Evolutionary conservation across 2,888 invertebrate genomes (phyloP).

Genomic region (Cephonodes hylas): DNA sequence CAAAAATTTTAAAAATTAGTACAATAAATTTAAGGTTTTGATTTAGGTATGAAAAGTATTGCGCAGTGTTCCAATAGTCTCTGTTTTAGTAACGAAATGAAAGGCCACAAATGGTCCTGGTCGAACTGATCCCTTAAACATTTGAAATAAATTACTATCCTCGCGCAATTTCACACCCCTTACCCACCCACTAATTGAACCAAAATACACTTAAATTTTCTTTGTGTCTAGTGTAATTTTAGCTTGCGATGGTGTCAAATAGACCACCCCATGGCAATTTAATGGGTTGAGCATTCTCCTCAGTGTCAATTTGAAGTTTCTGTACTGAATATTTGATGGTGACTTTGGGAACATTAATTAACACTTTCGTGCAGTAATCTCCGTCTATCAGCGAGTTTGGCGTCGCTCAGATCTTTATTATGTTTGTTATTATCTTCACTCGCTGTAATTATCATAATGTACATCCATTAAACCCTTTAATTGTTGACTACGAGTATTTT

Average conservation of each 20-base stretch:
- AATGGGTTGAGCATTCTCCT: conserved; percentile 54
- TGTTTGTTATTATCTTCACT: background rate
- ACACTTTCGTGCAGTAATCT: conserved; percentile 9
- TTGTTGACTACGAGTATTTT: background rate
- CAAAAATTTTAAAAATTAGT: too few relatives aligned
- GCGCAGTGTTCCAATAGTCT: background rate
- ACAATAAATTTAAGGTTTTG: too few relatives aligned
- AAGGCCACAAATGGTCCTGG: conserved; percentile 32
- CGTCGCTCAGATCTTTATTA: background rate
- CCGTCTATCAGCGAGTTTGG: conserved; percentile 6
- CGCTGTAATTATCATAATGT: background rate
- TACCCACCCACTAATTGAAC: conserved; percentile 67
- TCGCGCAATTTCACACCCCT: conserved; percentile 71
- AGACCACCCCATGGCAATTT: conserved; percentile 63
- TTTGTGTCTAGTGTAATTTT: conserved; percentile 74
- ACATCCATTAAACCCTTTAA: background rate
- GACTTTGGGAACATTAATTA: conserved; percentile 22
- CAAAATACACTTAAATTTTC: conserved; percentile 76
- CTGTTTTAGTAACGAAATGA: background rate
- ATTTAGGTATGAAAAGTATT: too few relatives aligned
- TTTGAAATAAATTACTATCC: conserved; percentile 70
- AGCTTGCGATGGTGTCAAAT: conserved; percentile 64
- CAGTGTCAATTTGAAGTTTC: conserved; percentile 48
- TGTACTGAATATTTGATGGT: conserved; percentile 49
- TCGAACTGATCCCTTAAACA: conserved; percentile 52